Conservation (phyloP, 2,113 vertebrate species). For the Xiphophorus couchianus region DNA sequence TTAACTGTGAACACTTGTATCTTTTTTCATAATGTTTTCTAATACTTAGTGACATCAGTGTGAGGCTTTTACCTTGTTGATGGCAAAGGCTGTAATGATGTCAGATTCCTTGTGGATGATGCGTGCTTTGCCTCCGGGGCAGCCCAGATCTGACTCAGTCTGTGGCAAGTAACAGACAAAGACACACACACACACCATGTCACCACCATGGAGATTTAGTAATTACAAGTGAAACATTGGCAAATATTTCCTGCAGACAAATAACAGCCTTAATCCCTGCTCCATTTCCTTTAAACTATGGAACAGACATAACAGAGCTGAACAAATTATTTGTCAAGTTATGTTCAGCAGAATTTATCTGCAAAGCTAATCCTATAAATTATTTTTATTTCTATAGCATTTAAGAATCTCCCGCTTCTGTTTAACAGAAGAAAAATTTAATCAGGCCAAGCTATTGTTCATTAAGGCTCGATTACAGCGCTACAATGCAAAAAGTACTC, state of each 20-base stretch:
- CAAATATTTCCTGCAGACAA: conserved; percentile 36
- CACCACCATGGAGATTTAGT: conserved; percentile 7
- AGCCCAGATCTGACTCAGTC: conserved; percentile 90
- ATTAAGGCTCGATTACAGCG: background rate
- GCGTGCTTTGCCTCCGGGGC: conserved; percentile 91
- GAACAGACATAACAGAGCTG: conserved; percentile 8
- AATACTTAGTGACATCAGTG: conserved; percentile 13
- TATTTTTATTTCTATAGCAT: background rate
- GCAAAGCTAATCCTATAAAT: background rate
- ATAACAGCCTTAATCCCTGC: conserved; percentile 19
- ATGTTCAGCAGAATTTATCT: conserved; percentile 17
- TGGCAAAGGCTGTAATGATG: conserved; percentile 97
- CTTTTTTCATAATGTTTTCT: background rate
- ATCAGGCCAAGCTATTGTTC: conserved; percentile 31
- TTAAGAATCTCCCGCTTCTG: conserved; percentile 14
- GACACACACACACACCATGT: conserved; percentile 11
- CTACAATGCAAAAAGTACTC: background rate
- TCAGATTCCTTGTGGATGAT: conserved; percentile 99
- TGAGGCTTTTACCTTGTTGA: conserved; percentile 90
- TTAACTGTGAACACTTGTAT: background rate
- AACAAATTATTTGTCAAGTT: conserved; percentile 33
- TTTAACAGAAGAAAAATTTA: conserved; percentile 22
- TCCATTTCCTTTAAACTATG: conserved; percentile 35
- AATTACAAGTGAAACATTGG: conserved; percentile 17
- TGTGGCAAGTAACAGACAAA: conserved; percentile 52